Evolutionary conservation across 2,888 invertebrate species (phyloP).

Genomic region (Papilio demoleus): DNA sequence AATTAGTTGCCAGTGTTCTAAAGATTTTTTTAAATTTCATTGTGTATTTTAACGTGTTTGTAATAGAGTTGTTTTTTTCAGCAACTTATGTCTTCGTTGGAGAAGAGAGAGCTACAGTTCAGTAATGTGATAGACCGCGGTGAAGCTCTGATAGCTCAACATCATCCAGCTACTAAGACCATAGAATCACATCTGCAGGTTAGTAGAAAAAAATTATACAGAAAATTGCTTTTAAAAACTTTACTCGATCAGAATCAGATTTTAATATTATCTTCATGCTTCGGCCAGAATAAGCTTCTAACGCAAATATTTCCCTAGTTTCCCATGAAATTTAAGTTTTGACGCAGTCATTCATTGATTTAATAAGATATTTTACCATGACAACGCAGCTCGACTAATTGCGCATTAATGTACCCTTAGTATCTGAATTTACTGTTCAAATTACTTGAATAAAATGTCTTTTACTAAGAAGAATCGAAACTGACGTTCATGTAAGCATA

Average conservation of each 20-base stretch:
- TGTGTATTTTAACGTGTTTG: not conserved
- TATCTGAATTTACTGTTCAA: no score
- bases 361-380: no score
- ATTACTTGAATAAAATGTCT: no score
- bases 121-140: slow-evolving; percentile 98
- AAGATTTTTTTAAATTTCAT: slow-evolving; percentile 53
- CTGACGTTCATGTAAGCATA: no score
- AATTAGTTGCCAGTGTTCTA: slow-evolving; percentile 50
- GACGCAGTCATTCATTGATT: no score
- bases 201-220: slow-evolving; percentile 25
- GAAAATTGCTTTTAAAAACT: slow-evolving; percentile 6
- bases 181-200: slow-evolving; percentile 92
- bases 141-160: slow-evolving; percentile 95
- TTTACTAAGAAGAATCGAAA: no score
- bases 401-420: no score
- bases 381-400: no score
- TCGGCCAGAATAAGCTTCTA: no score
- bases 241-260: no score
- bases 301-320: no score
- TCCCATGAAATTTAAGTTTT: no score
- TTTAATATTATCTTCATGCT: not conserved
- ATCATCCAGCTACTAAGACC: slow-evolving; percentile 97
- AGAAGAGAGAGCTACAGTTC: slow-evolving; percentile 97
- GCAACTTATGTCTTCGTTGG: slow-evolving; percentile 98
- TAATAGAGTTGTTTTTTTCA: slow-evolving; percentile 65